Base-by-base conservation (phyloP, 2,797 vertebrate species). In the Spinibarbus caldwelli region DNA sequence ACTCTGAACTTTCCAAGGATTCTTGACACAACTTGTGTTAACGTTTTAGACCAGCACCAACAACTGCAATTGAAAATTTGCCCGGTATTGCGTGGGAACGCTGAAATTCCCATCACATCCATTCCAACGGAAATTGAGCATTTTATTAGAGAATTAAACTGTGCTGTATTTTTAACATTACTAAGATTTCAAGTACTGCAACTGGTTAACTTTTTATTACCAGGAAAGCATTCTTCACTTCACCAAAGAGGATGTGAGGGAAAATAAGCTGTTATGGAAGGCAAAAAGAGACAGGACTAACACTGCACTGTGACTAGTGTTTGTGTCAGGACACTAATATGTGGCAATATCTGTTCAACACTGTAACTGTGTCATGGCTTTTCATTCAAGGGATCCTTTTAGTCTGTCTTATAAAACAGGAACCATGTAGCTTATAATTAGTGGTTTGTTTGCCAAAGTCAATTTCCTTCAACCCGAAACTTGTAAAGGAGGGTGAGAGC, bases 391-490 rank as follows among this genome's bases (percentile, higher is more conserved):
- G 86, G 62, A 78, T n/a, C 14, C 87, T 90, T 92, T 94, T 86
- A 87, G 90, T 92, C 91, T 87, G 87, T 86, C 92, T 93, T 93
- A 91, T 93, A 95, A 95, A 96, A 94, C 85, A 92, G 93, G 93
- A 96, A 95, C 87, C 70, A 86, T 87, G 86, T 85, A 92, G 90
- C 91, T 95, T 93, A 93, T 93, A 96, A 96, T 94, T 95, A 94
- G 91, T 88, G 92, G 93, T 93, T 93, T 91, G 93, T 94, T 94
- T 90, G 90, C 94, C 93, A 95, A 95, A 96, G 93, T 94, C 91
- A 95, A 91, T 93, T 94, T 95, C 91, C 95, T 94, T 95, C 90
- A 94, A 93, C 88, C 92, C 92, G 94, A 93, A 96, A 95, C 92
- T 93, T 88, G 91, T 93, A 94, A 95, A 93, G 86, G 82, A 85